Evolutionary conservation across 2,113 vertebrate genomes (phyloP).

Genomic region (Sinocyclocheilus anophthalmus): DNA sequence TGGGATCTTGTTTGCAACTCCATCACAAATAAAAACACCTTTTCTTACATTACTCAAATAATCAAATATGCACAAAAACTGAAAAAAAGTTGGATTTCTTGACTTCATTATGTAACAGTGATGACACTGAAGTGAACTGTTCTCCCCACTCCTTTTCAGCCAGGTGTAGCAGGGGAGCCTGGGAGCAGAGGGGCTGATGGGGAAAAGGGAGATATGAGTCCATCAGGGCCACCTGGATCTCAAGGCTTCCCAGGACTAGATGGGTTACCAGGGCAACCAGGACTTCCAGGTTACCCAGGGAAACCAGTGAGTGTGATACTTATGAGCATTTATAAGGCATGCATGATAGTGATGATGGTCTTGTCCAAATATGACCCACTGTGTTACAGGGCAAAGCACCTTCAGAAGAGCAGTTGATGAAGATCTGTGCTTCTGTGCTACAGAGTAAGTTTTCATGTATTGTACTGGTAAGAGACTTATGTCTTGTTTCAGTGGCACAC

Average conservation of each 20-base stretch:
- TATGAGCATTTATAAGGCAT: background rate
- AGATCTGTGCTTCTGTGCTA: conserved; percentile 59
- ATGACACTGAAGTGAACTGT: background rate
- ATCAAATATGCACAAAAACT: background rate
- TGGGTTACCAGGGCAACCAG: conserved; percentile 60
- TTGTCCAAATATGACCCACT: background rate
- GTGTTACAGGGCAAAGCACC: conserved; percentile 60
- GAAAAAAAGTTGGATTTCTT: background rate
- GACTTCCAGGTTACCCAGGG: conserved; percentile 61
- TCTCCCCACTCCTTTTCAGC: conserved; percentile 15
- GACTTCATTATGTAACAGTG: too few species aligned
- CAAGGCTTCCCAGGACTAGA: conserved; percentile 55
- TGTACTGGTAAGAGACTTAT: too few species aligned
- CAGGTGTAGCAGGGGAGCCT: conserved; percentile 52
- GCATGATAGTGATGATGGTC: background rate
- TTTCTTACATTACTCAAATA: background rate
- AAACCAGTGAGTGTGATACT: conserved; percentile 55
- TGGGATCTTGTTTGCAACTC: background rate
- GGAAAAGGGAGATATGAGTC: conserved; percentile 58
- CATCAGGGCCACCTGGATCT: conserved; percentile 47
- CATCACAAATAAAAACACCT: too few species aligned
- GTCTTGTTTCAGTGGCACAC: too few species aligned
- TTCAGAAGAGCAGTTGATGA: conserved; percentile 61
- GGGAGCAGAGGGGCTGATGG: conserved; percentile 58
- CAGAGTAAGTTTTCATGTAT: conserved; percentile 53